Conservation (phyloP, 64 coral and sea anemone genomes). For the Stichodactyla helianthus region DNA sequence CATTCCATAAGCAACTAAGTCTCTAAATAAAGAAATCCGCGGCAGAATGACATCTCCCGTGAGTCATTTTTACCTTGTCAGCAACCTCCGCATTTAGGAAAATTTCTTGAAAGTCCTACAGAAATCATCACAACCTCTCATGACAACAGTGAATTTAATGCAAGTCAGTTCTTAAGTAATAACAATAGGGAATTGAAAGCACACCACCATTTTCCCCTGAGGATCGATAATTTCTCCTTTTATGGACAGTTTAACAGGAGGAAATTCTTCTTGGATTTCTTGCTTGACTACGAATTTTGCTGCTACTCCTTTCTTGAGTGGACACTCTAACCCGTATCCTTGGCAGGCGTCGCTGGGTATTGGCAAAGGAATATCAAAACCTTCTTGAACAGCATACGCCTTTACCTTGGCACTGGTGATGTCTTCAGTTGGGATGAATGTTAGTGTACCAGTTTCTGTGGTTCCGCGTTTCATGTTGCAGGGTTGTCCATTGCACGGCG, state of each 20-base stretch:
- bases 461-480: constrained; percentile 29
- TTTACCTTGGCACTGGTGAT: constrained; percentile 3
- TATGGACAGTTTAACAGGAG: neutral
- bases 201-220: neutral
- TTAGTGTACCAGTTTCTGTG: constrained; percentile 30
- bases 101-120: no score
- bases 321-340: constrained; percentile 4
- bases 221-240: constrained; percentile 20
- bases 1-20: no score
- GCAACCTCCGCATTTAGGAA: no score
- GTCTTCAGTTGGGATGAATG: constrained; percentile 12
- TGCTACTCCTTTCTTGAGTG: neutral
- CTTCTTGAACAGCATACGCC: constrained; percentile 11
- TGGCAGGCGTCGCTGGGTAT: constrained; percentile 17
- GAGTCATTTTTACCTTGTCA: no score
- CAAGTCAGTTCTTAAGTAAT: neutral
- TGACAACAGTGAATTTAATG: neutral
- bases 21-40: no score
- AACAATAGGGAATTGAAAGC: constrained; percentile 5
- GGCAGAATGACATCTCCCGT: no score
- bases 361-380: neutral
- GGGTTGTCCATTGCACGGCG: constrained; percentile 14
- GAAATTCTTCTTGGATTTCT: constrained; percentile 15
- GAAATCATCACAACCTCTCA: neutral
- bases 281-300: constrained; percentile 7